Evolutionary conservation across 2,113 vertebrate species (phyloP).

Genomic region (Alexandromys fortis): DNA sequence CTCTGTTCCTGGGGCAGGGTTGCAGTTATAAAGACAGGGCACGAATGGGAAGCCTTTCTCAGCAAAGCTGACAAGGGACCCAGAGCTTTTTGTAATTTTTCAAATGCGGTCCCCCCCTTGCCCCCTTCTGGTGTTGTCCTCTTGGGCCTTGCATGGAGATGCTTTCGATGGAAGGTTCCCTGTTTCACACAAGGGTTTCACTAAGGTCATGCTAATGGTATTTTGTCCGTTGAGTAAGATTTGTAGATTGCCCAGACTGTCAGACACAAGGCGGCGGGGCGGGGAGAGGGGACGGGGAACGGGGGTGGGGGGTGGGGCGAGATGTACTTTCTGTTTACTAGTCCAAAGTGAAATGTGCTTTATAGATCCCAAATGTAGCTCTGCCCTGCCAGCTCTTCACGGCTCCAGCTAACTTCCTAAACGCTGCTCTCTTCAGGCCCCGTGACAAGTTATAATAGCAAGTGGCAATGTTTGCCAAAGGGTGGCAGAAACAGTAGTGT

Average conservation of each 20-base stretch:
- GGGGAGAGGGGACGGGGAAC: accelerated
- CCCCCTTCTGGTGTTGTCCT: not conserved
- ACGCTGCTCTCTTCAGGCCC: not conserved
- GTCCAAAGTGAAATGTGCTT: conserved; percentile 28
- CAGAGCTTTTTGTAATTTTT: not conserved
- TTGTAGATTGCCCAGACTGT: not conserved
- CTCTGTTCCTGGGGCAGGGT: not conserved
- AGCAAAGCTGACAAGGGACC: not conserved
- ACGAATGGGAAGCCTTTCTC: conserved; percentile 18
- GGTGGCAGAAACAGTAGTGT: not conserved
- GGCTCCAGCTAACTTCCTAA: not conserved
- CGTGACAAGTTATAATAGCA: not conserved
- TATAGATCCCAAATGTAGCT: conserved; percentile 50
- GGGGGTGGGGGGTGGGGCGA: too few species aligned
- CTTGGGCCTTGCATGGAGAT: not conserved
- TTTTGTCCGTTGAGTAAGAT: conserved; percentile 59
- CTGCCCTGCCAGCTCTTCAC: not conserved
- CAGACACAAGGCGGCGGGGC: not conserved
- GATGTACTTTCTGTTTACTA: conserved; percentile 34
- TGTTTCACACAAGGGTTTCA: conserved; percentile 33
- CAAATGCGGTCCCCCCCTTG: not conserved
- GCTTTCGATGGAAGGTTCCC: not conserved
- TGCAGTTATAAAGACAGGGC: not conserved
- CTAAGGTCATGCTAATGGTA: conserved; percentile 52
- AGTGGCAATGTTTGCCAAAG: conserved; percentile 16